A percentile compares a stretch with the other conserved stretches of the same genome.
phyloP scores from a whole-genome alignment of 2,797 vertebrate species.

The Ceryle rudis region DNA sequence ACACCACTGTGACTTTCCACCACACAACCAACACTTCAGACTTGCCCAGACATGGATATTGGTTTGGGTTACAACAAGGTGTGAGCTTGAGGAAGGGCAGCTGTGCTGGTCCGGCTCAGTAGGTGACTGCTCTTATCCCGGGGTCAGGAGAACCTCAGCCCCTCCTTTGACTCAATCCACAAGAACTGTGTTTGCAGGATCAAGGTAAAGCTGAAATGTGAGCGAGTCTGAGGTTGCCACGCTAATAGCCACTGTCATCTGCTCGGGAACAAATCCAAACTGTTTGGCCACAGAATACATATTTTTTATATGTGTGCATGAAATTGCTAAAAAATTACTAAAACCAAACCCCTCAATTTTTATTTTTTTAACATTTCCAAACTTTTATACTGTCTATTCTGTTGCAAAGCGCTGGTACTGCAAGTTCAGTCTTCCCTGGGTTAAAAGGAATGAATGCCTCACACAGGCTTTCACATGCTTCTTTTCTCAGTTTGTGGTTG shows the following conservation, averaged over 20 bases:
- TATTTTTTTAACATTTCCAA: background rate
- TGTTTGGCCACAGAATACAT: background rate
- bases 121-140: background rate
- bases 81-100: background rate
- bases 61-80: background rate
- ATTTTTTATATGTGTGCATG: background rate
- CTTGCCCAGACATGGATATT: background rate
- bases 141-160: background rate
- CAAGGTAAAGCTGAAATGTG: accelerated
- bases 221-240: background rate
- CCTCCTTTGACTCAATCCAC: background rate
- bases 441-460: background rate
- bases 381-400: background rate
- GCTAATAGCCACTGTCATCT: background rate
- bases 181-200: background rate
- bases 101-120: background rate
- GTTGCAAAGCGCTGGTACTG: constrained; percentile 1
- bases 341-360: background rate
- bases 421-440: background rate
- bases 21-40: background rate
- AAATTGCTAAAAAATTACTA: background rate
- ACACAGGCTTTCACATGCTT: background rate
- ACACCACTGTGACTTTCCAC: constrained; percentile 39
- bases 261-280: background rate
- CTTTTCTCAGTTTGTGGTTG: background rate